phyloP scores from a whole-genome alignment of 2,797 vertebrate genomes.

The Valencia hispanica region DNA sequence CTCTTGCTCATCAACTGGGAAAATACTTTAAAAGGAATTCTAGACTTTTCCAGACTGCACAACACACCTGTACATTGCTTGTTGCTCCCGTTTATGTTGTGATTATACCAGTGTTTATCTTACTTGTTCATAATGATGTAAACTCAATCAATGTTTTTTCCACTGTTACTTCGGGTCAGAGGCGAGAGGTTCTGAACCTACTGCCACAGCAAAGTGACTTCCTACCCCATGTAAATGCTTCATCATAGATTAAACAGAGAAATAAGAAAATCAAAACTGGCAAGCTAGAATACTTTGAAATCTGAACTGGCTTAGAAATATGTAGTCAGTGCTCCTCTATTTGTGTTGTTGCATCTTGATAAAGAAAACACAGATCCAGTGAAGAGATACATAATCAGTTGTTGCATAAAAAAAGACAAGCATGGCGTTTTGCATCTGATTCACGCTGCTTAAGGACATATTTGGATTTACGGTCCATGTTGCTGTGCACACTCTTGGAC shows the following conservation, averaged over 20 bases:
- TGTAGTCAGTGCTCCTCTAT: not conserved
- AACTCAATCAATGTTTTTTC: not conserved
- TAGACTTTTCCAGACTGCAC: not conserved
- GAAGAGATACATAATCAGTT: not conserved
- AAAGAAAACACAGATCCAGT: not conserved
- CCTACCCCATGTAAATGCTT: not conserved
- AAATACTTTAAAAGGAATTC: not conserved
- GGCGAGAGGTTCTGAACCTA: not conserved
- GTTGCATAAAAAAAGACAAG: not conserved
- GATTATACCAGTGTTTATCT: not conserved
- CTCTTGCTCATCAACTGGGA: not conserved
- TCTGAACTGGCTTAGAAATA: no score
- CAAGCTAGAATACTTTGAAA: not conserved
- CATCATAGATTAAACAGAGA: not conserved
- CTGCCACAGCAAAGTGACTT: not conserved
- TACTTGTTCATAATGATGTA: not conserved
- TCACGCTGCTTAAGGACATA: conserved; percentile 12
- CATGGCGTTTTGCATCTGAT: not conserved
- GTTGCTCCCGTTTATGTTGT: not conserved
- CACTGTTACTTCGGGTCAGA: not conserved
- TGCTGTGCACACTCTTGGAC: conserved; percentile 24
- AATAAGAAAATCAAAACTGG: not conserved
- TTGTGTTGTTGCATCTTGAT: not conserved
- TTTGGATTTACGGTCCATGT: conserved; percentile 18
- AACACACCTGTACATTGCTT: no score